phyloP scores from a whole-genome alignment of 2,888 invertebrate genomes.

The Tetragnatha montana region DNA sequence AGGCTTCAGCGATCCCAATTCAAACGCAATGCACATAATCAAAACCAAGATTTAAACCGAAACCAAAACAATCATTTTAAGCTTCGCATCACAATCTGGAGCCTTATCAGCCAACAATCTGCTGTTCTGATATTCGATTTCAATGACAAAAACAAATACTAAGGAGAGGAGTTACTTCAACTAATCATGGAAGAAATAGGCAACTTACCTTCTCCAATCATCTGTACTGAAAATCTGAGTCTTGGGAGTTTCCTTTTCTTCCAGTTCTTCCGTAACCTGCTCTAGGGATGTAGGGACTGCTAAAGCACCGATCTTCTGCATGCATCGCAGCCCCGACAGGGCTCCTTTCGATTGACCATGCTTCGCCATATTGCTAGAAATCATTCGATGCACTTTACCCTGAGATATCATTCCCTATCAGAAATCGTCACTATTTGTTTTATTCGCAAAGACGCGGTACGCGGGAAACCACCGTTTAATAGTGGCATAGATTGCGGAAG shows the following conservation, averaged over 20 bases:
- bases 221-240: conserved; percentile 58
- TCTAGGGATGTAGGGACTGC: conserved; percentile 57
- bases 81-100: too few relatives aligned
- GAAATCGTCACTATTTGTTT: conserved; percentile 25
- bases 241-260: conserved; percentile 43
- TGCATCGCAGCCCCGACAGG: conserved; percentile 38
- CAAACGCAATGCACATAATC: too few relatives aligned
- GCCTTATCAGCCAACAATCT: too few relatives aligned
- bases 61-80: too few relatives aligned
- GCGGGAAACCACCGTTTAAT: neutral
- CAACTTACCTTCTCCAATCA: conserved; percentile 63
- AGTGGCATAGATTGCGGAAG: too few relatives aligned
- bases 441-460: neutral
- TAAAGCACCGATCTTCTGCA: conserved; percentile 42
- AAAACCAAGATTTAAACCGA: too few relatives aligned
- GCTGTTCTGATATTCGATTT: too few relatives aligned
- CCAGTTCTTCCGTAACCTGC: conserved; percentile 56
- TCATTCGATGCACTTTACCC: conserved; percentile 48
- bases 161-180: too few relatives aligned
- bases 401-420: conserved; percentile 45
- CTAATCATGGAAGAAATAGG: neutral
- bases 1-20: too few relatives aligned
- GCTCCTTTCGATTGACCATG: conserved; percentile 30
- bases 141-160: too few relatives aligned
- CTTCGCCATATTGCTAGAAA: conserved; percentile 41